Conservation (phyloP, 1,140 invertebrate species). For the Drosophila carrolli region DNA sequence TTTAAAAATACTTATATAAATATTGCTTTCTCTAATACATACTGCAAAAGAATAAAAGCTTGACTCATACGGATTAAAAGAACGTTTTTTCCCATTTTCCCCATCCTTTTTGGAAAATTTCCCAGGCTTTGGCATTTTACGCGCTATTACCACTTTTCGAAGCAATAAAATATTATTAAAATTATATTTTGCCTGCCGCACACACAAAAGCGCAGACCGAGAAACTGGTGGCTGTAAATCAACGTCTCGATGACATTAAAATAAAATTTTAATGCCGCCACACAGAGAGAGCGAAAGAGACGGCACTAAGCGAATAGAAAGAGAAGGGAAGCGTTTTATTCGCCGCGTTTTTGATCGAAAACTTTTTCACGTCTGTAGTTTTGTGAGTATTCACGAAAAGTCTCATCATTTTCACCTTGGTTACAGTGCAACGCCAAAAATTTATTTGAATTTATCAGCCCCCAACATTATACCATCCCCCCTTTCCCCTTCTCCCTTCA, state of each 20-base stretch:
- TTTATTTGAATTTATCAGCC: constrained; percentile 79
- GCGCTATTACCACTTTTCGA: constrained; percentile 74
- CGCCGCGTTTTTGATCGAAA: constrained; percentile 65
- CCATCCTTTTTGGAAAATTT: background rate
- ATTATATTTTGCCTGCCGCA: constrained; percentile 56
- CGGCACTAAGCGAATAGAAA: constrained; percentile 9
- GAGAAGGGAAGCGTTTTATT: constrained; percentile 6
- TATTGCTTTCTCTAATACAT: background rate
- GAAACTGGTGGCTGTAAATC: constrained; percentile 70
- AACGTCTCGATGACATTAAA: constrained; percentile 84
- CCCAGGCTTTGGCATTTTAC: constrained; percentile 49
- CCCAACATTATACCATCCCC: no score
- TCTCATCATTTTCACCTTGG: constrained; percentile 83
- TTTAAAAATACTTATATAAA: no score
- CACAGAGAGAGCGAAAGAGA: constrained; percentile 5
- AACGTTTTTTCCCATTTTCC: background rate
- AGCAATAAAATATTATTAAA: constrained; percentile 84
- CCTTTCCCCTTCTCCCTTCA: no score
- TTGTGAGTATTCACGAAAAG: background rate
- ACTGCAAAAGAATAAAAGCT: background rate
- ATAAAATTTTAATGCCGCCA: constrained; percentile 83
- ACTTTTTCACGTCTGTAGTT: constrained; percentile 61
- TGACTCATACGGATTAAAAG: background rate
- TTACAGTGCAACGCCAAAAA: constrained; percentile 58
- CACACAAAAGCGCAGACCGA: constrained; percentile 9